These are phyloP conservation scores for Leptinotarsa peninsularis DNA, from an alignment of 2,888 invertebrate genomes.

Conservation along the genomic window DNA sequence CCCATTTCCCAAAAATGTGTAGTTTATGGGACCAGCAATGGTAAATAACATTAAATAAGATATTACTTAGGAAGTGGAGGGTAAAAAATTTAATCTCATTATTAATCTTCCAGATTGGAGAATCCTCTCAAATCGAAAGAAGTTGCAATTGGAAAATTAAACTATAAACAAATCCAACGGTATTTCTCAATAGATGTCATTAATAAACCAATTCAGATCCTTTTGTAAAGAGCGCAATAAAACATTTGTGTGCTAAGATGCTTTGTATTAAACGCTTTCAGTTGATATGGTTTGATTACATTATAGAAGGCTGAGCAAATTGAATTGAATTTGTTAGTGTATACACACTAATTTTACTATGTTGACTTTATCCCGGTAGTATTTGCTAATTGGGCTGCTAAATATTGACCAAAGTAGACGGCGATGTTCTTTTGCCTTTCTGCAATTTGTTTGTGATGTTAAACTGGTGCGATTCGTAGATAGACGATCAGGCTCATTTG, in stretches of 20 bases:
- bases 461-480: neutral
- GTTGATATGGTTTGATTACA: constrained; percentile 30
- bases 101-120: too few species aligned
- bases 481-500: neutral
- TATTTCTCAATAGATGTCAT: neutral
- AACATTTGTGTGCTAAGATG: constrained; percentile 9
- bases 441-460: constrained; percentile 20
- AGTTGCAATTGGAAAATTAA: neutral
- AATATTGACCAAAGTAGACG: constrained; percentile 38
- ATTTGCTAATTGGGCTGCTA: constrained; percentile 44
- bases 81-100: too few species aligned
- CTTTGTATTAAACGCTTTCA: constrained; percentile 18
- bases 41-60: too few species aligned
- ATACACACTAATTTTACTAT: constrained; percentile 50
- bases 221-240: neutral
- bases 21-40: too few species aligned
- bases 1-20: too few species aligned
- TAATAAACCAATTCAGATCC: neutral
- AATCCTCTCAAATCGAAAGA: too few species aligned
- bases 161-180: neutral
- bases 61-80: too few species aligned
- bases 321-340: constrained; percentile 48
- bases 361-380: constrained; percentile 46
- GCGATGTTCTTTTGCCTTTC: constrained; percentile 21
- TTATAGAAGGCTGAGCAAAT: constrained; percentile 34